Base-by-base conservation (phyloP, 2,797 vertebrate genomes). In the Alcedo quadribrachys region DNA sequence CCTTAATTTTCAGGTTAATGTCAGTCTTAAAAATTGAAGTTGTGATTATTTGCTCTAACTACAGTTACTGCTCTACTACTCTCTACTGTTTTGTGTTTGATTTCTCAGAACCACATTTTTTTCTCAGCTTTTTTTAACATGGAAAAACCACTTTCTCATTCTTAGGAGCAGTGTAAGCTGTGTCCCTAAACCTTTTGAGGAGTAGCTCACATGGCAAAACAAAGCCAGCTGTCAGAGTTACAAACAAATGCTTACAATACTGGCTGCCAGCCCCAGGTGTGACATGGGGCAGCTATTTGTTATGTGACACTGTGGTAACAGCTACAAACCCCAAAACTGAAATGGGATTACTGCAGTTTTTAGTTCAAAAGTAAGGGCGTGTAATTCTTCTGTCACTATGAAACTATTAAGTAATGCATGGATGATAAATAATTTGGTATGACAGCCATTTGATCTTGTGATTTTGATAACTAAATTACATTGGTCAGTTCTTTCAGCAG, bases 401-500 rank as follows among this genome's bases (percentile, higher is more conserved):
- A 89, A 81, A 32, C 22, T 57, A 32, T 37, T 57, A 48, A 20
- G 32, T 68, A 62, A 42, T 33, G 27, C 13, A 12, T 21, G 43
- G 67, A 54, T 66, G 54, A 67, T 35, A 58, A 77, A 45, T 89
- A 78, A 81, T 70, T 42, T 19, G 40, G 33, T 67, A 67, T 85
- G 80, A 85, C 67, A 74, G 79, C 42, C 32, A 21, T 63, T 81
- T 67, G 54, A 81, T 50, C 58, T 17, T 35, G 22, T 70, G 53
- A 45, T 84, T 61, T 65, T 57, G 37, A 43, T 66, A 74, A 55
- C 46, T 78, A 74, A 77, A 78, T 84, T 74, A 28, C 7, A 12
- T 84, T n/a, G 83, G 85, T 57, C 75, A 51, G 73, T 68, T 91
- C 70, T 89, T 84, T 27, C 66, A 53, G 48, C 32, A 54, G 71